phyloP scores from a whole-genome alignment of 2,797 vertebrate genomes.

The Enteromius radiatus region DNA sequence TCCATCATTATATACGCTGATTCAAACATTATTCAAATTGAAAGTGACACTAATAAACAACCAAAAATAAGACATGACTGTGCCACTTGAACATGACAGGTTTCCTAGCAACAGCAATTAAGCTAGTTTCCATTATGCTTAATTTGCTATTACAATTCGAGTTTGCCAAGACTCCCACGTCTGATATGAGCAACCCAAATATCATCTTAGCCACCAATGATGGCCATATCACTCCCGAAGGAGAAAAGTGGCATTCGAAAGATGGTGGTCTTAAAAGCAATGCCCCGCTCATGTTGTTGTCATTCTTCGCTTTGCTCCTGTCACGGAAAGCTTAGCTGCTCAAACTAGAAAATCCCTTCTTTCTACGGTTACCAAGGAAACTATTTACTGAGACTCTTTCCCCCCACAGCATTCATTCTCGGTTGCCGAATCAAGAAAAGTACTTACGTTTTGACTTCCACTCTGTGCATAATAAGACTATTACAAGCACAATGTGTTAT shows the following conservation, averaged over 20 bases:
- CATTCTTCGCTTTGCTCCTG: constrained; percentile 52
- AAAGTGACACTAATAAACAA: constrained; percentile 39
- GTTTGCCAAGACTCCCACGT: constrained; percentile 13
- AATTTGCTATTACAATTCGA: constrained; percentile 36
- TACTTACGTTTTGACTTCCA: constrained; percentile 29
- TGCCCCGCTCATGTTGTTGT: constrained; percentile 29
- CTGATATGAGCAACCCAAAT: neutral
- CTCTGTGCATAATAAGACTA: constrained; percentile 24
- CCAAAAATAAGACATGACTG: constrained; percentile 51
- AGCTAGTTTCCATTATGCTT: constrained; percentile 34
- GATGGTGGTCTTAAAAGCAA: constrained; percentile 23
- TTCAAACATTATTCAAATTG: constrained; percentile 34
- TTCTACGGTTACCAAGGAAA: constrained; percentile 69
- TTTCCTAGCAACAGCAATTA: constrained; percentile 61
- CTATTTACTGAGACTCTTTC: constrained; percentile 62
- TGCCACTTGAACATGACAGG: constrained; percentile 50
- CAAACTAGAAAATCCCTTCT: constrained; percentile 64
- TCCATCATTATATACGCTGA: constrained; percentile 18
- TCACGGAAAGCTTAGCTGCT: constrained; percentile 60
- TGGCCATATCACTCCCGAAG: neutral
- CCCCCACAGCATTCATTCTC: constrained; percentile 43
- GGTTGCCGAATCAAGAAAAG: constrained; percentile 33
- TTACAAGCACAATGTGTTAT: constrained; percentile 26
- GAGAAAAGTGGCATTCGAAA: constrained; percentile 11
- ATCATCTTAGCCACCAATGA: neutral